phyloP scores from a whole-genome alignment of 2,797 vertebrate genomes.

The Rhabdophis nuchalis region DNA sequence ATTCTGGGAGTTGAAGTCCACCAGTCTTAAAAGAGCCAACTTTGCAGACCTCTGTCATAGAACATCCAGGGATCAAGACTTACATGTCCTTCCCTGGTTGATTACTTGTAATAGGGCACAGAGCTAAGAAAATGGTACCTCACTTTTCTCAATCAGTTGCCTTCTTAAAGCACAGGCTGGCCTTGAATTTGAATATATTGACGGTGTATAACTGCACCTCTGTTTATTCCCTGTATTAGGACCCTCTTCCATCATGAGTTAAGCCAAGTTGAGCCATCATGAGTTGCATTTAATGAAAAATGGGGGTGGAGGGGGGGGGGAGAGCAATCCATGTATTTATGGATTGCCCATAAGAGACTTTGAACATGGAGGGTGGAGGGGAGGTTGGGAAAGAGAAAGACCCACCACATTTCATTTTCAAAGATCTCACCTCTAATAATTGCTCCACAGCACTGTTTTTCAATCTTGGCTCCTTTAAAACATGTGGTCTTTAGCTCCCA shows the following conservation, averaged over 20 bases:
- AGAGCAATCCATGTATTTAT: neutral
- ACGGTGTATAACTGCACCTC: neutral
- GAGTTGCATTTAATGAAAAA: neutral
- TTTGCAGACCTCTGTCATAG: no score
- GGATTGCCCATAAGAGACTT: neutral
- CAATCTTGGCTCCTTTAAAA: no score
- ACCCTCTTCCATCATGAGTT: neutral
- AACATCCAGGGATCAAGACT: neutral
- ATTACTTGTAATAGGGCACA: neutral
- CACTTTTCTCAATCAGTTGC: neutral
- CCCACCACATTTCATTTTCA: neutral
- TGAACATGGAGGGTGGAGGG: neutral
- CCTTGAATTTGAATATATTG: neutral
- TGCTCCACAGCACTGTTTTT: neutral
- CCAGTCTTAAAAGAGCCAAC: no score
- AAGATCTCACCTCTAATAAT: neutral
- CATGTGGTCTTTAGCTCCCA: no score
- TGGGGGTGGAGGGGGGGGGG: fast-evolving
- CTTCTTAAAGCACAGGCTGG: neutral
- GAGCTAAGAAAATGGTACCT: neutral
- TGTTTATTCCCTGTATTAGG: neutral
- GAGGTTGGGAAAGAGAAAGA: neutral
- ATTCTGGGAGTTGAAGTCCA: no score
- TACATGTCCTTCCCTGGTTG: neutral
- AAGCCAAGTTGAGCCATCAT: neutral